Evolutionary conservation across 2,888 invertebrate species (phyloP).

Genomic region (Acanthopleura granulata): DNA sequence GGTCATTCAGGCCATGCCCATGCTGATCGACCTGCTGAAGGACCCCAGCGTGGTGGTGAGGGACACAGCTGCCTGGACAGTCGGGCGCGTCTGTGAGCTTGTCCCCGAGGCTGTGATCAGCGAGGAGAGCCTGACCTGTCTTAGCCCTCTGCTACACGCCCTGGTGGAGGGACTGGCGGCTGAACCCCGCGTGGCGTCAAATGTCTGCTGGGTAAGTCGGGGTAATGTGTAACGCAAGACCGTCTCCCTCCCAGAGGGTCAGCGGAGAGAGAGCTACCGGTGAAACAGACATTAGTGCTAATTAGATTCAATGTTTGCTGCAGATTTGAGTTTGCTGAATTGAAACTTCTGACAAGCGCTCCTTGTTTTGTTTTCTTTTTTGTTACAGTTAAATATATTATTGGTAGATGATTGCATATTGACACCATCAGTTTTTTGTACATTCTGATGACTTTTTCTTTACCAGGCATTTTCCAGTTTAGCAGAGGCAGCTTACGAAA

Average conservation of each 20-base stretch:
- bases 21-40: constrained; percentile 93
- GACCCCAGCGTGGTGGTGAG: constrained; percentile 94
- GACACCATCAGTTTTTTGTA: not conserved
- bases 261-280: too few relatives aligned
- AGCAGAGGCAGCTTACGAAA: constrained; percentile 95
- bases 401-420: too few relatives aligned
- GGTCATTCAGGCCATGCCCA: constrained; percentile 97
- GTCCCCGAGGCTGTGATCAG: constrained; percentile 95
- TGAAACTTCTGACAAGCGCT: too few relatives aligned
- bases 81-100: constrained; percentile 97
- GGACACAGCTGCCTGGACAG: constrained; percentile 98
- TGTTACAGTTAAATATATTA: too few relatives aligned
- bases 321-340: too few relatives aligned
- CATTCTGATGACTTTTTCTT: not conserved
- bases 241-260: too few relatives aligned
- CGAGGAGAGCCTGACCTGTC: constrained; percentile 83
- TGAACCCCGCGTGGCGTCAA: constrained; percentile 94
- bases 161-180: constrained; percentile 82
- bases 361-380: too few relatives aligned
- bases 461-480: constrained; percentile 87
- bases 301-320: too few relatives aligned
- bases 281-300: too few relatives aligned
- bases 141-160: constrained; percentile 78
- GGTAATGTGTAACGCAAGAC: too few relatives aligned
- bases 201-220: constrained; percentile 91